These are phyloP conservation scores for Teinopalpus imperialis DNA, from an alignment of 2,888 invertebrate species.

Conservation along the genomic window DNA sequence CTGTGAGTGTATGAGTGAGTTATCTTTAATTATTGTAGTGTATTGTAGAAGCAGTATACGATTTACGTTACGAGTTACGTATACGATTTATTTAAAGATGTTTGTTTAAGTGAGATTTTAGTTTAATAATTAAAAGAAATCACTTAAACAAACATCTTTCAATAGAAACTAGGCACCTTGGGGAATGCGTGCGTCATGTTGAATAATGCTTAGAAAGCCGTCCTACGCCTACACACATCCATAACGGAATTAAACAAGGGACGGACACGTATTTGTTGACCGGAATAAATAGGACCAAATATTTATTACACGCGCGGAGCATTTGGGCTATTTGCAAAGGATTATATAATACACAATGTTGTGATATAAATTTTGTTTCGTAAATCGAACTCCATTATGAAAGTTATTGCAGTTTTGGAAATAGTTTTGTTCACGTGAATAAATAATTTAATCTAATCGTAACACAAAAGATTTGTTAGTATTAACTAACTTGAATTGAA, in stretches of 20 bases:
- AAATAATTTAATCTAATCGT: background rate
- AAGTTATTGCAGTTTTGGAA: background rate
- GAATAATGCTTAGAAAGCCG: slow-evolving; percentile 34
- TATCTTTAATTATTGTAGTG: too few species aligned
- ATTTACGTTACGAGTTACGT: too few species aligned
- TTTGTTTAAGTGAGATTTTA: too few species aligned
- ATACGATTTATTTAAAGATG: too few species aligned
- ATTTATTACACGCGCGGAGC: slow-evolving; percentile 33
- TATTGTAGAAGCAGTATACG: too few species aligned
- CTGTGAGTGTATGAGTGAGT: too few species aligned
- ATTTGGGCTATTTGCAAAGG: slow-evolving; percentile 35
- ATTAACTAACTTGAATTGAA: too few species aligned
- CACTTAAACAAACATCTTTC: too few species aligned
- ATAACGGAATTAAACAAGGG: slow-evolving; percentile 40
- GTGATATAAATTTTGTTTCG: slow-evolving; percentile 15
- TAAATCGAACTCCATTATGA: background rate
- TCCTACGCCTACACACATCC: slow-evolving; percentile 33
- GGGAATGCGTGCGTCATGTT: slow-evolving; percentile 24
- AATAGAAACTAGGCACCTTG: slow-evolving; percentile 9
- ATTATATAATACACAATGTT: slow-evolving; percentile 29
- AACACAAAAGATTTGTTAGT: background rate
- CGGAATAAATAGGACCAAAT: slow-evolving; percentile 39
- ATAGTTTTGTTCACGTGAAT: background rate
- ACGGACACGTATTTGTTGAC: slow-evolving; percentile 37
- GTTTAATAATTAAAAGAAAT: too few species aligned